A percentile compares a stretch with the other conserved stretches of the same genome.
phyloP scores from a whole-genome alignment of 1,140 invertebrate genomes.

The Popillia japonica region DNA sequence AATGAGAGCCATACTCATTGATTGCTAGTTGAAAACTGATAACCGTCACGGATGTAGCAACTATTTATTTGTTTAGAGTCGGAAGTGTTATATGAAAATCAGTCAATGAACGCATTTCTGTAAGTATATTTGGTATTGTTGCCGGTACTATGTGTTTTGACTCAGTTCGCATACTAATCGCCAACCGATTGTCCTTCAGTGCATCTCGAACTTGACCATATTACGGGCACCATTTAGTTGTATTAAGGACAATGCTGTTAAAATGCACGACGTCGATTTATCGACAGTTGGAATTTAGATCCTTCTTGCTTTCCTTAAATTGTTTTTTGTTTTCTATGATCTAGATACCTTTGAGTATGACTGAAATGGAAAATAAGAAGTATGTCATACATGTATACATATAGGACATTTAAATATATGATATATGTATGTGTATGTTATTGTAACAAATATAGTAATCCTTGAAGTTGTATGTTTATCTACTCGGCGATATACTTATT shows the following conservation, averaged over 20 bases:
- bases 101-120: constrained; percentile 43
- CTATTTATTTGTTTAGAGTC: constrained; percentile 45
- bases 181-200: not conserved
- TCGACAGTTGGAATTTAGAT: constrained; percentile 26
- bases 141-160: constrained; percentile 13
- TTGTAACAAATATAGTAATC: not conserved
- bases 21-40: constrained; percentile 41
- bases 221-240: not conserved
- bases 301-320: constrained; percentile 38
- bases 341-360: constrained; percentile 1
- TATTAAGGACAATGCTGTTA: constrained; percentile 25
- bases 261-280: constrained; percentile 17
- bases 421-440: not conserved
- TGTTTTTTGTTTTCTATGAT: constrained; percentile 37
- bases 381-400: not conserved
- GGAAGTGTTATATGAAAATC: constrained; percentile 43
- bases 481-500: too few species aligned
- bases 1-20: constrained; percentile 61
- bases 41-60: constrained; percentile 41
- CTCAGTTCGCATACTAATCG: not conserved
- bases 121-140: constrained; percentile 42
- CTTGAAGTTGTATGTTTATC: too few species aligned
- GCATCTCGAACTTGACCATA: constrained; percentile 22
- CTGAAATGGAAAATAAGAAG: not conserved
- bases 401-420: not conserved